Conservation (phyloP, 2,113 vertebrate genomes). For the Aramus guarauna region DNA sequence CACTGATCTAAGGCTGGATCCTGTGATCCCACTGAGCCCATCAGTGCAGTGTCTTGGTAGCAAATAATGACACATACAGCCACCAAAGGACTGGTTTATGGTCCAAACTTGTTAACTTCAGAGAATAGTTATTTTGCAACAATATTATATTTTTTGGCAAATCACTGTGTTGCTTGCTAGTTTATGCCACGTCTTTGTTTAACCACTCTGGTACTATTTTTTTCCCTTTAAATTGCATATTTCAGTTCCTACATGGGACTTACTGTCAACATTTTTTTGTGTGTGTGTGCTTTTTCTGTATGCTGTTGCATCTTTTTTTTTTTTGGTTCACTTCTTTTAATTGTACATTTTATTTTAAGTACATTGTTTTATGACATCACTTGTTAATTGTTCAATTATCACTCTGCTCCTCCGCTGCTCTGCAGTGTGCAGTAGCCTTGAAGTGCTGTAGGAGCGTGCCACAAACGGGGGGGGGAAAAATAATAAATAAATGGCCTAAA, state of each 20-base stretch:
- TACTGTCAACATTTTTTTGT: background rate
- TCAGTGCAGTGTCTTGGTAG: background rate
- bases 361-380: conserved; percentile 35
- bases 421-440: background rate
- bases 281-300: background rate
- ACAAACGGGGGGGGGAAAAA: background rate
- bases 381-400: conserved; percentile 68
- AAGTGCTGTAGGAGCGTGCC: background rate
- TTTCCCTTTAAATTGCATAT: background rate
- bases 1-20: conserved; percentile 31
- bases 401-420: conserved; percentile 1
- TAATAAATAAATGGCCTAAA: background rate
- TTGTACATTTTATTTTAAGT: conserved; percentile 65
- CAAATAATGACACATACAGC: conserved; percentile 9
- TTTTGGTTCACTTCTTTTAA: conserved; percentile 54
- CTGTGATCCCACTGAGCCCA: conserved; percentile 37
- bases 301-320: background rate
- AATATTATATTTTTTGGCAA: conserved; percentile 23
- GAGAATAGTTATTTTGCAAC: background rate
- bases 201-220: background rate
- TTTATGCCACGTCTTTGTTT: background rate
- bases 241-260: background rate
- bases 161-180: background rate
- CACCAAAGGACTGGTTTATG: conserved; percentile 13
- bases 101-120: conserved; percentile 5